A percentile compares a stretch with the other conserved stretches of the same genome.
Conservation (phyloP, 1,140 invertebrate species). For the Drosophila virilis region DNA sequence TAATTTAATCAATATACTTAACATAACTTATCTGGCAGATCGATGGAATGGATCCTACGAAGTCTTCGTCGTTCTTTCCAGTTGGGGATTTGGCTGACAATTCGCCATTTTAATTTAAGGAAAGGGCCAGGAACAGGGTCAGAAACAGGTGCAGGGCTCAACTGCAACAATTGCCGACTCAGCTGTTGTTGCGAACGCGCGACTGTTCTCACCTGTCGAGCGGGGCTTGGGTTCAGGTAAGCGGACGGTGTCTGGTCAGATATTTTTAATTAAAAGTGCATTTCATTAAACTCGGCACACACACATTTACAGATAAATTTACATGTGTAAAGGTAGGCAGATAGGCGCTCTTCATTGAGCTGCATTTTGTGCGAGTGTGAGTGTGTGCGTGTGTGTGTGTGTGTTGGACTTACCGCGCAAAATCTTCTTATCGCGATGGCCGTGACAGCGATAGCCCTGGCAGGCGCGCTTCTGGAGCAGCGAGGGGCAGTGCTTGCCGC, state of each 20-base stretch:
- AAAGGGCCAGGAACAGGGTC: not conserved
- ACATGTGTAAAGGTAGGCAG: not conserved
- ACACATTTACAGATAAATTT: not conserved
- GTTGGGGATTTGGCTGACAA: not conserved
- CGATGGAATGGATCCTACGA: too few species aligned
- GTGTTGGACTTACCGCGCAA: slow-evolving; percentile 87
- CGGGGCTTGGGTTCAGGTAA: not conserved
- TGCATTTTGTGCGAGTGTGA: slow-evolving; percentile 4
- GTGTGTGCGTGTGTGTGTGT: not conserved
- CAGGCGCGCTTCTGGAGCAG: slow-evolving; percentile 90
- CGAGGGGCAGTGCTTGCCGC: slow-evolving; percentile 90
- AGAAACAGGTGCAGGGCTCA: not conserved
- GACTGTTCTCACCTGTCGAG: slow-evolving; percentile 23
- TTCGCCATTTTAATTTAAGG: slow-evolving; percentile 35
- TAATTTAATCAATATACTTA: too few species aligned
- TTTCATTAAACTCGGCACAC: slow-evolving; percentile 40
- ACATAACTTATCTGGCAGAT: too few species aligned
- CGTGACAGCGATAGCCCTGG: slow-evolving; percentile 88
- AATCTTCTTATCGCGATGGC: slow-evolving; percentile 87
- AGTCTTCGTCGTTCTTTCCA: too few species aligned
- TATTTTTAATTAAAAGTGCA: slow-evolving; percentile 61
- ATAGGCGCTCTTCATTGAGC: not conserved
- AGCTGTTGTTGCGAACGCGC: slow-evolving; percentile 26
- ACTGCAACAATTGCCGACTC: slow-evolving; percentile 5
- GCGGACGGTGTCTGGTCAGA: slow-evolving; percentile 4